These are phyloP conservation scores for Drosophila tani DNA, from an alignment of 1,140 invertebrate genomes.

Conservation along the genomic window DNA sequence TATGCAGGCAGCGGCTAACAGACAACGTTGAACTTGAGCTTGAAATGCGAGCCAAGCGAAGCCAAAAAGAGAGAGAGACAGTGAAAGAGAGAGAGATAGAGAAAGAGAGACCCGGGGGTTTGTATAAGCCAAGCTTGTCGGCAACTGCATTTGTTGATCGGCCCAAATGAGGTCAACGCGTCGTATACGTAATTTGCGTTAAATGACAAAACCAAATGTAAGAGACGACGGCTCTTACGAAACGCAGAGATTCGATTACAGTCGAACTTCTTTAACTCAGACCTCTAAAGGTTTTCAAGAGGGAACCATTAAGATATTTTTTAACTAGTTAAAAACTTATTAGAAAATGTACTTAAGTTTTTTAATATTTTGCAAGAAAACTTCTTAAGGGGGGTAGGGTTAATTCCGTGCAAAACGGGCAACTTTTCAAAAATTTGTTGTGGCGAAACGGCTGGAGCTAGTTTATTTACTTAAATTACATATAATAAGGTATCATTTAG, in stretches of 20 bases:
- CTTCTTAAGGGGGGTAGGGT: no score
- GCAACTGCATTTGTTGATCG: conserved; percentile 45
- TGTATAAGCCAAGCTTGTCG: conserved; percentile 33
- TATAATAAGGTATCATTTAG: no score
- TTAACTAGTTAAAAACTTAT: neutral
- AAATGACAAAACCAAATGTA: conserved; percentile 56
- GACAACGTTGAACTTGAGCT: conserved; percentile 78
- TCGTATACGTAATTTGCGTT: conserved; percentile 75
- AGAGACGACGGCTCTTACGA: conserved; percentile 59
- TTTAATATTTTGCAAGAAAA: no score
- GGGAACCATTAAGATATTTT: neutral
- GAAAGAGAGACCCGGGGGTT: conserved; percentile 17
- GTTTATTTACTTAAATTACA: no score
- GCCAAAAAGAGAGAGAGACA: conserved; percentile 20
- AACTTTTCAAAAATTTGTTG: no score
- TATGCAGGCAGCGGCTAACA: conserved; percentile 54
- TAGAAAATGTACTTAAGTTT: neutral
- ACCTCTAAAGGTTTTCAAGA: neutral
- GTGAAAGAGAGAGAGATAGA: neutral
- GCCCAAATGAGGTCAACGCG: conserved; percentile 74
- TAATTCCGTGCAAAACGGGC: no score
- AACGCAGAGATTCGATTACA: conserved; percentile 48
- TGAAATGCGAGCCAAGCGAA: conserved; percentile 66
- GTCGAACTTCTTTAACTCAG: neutral
- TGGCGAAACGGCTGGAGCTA: no score